Base-by-base conservation (phyloP, 2,113 vertebrate species). In the Tor tambroides region DNA sequence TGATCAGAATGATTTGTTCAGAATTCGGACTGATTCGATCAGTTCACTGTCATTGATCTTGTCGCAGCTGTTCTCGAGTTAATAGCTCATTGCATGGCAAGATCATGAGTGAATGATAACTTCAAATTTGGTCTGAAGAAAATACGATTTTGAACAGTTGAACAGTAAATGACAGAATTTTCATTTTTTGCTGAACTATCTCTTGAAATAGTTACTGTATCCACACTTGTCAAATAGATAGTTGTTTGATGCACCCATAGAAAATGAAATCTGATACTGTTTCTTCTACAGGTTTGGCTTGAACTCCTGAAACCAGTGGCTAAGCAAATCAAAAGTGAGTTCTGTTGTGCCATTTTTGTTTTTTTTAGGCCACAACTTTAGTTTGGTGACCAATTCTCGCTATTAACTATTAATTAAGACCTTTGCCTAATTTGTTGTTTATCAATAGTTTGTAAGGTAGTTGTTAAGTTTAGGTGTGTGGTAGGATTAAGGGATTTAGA, bases 221-320 rank as follows among this genome's bases (percentile, higher is more conserved):
- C 26, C n/a, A n/a, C 61, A 28, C 26, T 28, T 65, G n/a, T 14
- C 17, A n/a, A 46, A 46, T 46, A 38, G 38, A 38, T 38, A 35
- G 35, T 35, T 35, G n/a, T n/a, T n/a, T n/a, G n/a, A n/a, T n/a
- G n/a, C n/a, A n/a, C n/a, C n/a, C n/a, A n/a, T n/a, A n/a, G n/a
- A n/a, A 71, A 71, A 43, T 74, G 35, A 65, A 69, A 41, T 21
- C 2, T 38, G 2, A 5, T 75, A 21, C 10, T 63, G 35, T 86
- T 43, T 71, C 2, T 85, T 74, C 93, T 95, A 79, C 94, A 99
- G 97, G 96, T 98, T 83, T 99, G 98, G 98, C 91, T 99, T 91
- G 97, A 98, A 91, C 94, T 96, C 84, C 93, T 98, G 83, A 99
- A 99, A 90, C 96, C 97, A 14, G 95, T 99, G 88, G 94, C 95